A percentile compares a stretch with the other conserved stretches of the same genome.
These are phyloP conservation scores for Triops longicaudatus DNA, from an alignment of 1,140 invertebrate species.

Conservation along the genomic window DNA sequence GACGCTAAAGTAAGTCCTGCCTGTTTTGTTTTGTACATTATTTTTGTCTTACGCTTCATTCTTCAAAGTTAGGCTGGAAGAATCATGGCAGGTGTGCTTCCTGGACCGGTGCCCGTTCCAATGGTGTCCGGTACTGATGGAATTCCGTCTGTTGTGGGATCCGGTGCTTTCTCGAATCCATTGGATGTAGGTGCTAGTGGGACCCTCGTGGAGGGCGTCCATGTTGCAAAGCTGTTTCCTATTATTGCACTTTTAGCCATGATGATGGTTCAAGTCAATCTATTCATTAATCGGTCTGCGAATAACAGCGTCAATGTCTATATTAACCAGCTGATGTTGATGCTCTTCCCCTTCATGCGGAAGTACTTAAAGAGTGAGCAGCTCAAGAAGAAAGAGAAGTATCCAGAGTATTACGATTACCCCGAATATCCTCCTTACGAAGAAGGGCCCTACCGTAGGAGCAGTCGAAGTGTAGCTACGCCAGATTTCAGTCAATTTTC, in stretches of 20 bases:
- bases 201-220: background rate
- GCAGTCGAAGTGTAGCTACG: background rate
- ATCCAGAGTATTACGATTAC: background rate
- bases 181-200: background rate
- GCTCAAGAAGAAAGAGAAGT: background rate
- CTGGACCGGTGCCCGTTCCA: background rate
- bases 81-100: background rate
- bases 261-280: background rate
- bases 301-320: background rate
- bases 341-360: background rate
- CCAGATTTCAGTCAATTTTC: background rate
- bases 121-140: background rate
- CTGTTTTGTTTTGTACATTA: background rate
- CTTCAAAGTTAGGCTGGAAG: background rate
- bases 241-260: background rate
- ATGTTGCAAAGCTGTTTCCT: background rate
- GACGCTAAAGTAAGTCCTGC: background rate
- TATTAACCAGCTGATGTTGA: background rate
- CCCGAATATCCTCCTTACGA: background rate
- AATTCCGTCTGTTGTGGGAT: background rate
- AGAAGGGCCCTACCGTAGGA: background rate
- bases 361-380: background rate
- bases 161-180: background rate
- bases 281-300: background rate
- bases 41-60: background rate